Conservation (phyloP, 2,797 vertebrate genomes). For the Kryptolebias ocellatus region DNA sequence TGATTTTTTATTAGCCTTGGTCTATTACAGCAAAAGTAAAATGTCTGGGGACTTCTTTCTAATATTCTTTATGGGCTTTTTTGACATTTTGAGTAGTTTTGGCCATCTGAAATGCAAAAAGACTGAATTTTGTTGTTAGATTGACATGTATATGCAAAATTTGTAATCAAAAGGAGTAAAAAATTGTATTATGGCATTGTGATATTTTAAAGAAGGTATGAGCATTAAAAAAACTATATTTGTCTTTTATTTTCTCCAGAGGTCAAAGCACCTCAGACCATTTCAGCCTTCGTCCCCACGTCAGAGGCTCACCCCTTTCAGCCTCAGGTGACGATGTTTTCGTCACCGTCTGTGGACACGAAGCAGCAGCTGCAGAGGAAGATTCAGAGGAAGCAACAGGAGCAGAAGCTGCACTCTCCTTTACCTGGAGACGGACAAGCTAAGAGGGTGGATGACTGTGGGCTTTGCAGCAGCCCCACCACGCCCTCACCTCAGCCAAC, state of each 20-base stretch:
- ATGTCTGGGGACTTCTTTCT: too few species aligned
- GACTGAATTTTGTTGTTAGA: too few species aligned
- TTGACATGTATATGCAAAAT: too few species aligned
- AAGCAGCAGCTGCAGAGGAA: slow-evolving; percentile 99
- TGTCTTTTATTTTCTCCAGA: slow-evolving; percentile 74
- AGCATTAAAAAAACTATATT: too few species aligned
- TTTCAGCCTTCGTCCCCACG: slow-evolving; percentile 92
- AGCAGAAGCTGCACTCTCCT: slow-evolving; percentile 95
- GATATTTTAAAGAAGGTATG: too few species aligned
- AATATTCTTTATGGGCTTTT: too few species aligned
- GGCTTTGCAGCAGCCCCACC: slow-evolving; percentile 86
- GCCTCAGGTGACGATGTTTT: slow-evolving; percentile 89
- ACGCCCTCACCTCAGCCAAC: slow-evolving; percentile 92
- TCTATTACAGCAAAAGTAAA: too few species aligned
- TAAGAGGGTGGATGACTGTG: slow-evolving; percentile 83
- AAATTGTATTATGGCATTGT: too few species aligned
- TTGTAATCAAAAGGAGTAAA: too few species aligned
- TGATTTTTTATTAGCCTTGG: too few species aligned
- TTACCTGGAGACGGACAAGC: slow-evolving; percentile 85
- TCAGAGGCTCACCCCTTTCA: slow-evolving; percentile 93
- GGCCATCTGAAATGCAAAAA: too few species aligned
- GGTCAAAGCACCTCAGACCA: slow-evolving; percentile 85
- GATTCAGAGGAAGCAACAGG: slow-evolving; percentile 98
- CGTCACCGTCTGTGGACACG: slow-evolving; percentile 91
- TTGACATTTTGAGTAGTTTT: too few species aligned